Evolutionary conservation across 2,113 vertebrate species (phyloP), one percentile per base, ranked within the genome.

Genomic region (Diglossa brunneiventris): DNA sequence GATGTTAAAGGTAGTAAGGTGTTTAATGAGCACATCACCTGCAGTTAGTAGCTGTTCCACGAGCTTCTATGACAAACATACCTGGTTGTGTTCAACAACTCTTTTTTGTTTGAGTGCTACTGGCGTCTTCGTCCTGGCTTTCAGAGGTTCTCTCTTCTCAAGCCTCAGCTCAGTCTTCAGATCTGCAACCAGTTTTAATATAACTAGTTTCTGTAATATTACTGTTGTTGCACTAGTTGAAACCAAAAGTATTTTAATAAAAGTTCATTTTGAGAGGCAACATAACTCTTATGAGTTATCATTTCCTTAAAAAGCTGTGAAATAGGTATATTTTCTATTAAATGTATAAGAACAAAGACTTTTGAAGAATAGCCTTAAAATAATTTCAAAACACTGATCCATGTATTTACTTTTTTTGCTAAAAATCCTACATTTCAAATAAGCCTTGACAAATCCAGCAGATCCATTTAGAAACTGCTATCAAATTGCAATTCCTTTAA

Each of bases 141-240:
- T 99, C 87, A 99, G 62, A 14, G 98, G 97, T 92, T 98, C 98
- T 94, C 98, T 98, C 95, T 98, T 98, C 97, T 99, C 99, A 97
- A 99, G 98, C 78, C 98, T 97, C 68, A 98, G 97, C 33, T 99
- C 98, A 47, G 98, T 92, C 81, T 98, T 98, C 4, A 97, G 96
- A 93, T 98, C 98, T 97, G 83, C 62, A 95, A 96, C 0, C 9
- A 13, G 24, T 84, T 96, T 91, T 37, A 96, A 80, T 13, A 13
- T 9, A 82, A 76, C 6, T 44, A 83, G 31, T 59, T 92, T 67
- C 35, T 68, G 7, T n/a, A 89, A 61, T 12, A 55, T 6, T 72
- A 31, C 15, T 73, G 7, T 63, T 59, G 33, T 30, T 67, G 6
- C 24, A 79, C 13, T 41, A 56, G 8, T 46, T 80, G 50, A 88